A percentile compares a stretch with the other conserved stretches of the same genome.
These are phyloP conservation scores for Drosophila auraria DNA, from an alignment of 1,140 invertebrate species.

Conservation along the genomic window DNA sequence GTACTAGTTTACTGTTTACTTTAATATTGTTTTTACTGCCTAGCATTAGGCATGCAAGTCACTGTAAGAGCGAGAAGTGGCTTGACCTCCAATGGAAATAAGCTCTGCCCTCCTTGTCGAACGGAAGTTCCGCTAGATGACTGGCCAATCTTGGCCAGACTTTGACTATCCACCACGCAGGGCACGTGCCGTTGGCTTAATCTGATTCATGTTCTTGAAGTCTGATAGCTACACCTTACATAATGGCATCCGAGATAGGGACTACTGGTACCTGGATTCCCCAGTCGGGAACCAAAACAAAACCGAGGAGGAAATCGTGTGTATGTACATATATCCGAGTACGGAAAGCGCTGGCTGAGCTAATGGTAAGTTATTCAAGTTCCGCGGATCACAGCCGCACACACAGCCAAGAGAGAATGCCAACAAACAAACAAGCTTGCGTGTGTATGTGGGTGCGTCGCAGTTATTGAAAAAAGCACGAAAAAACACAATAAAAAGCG, in stretches of 20 bases:
- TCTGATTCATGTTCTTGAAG: slow-evolving; percentile 20
- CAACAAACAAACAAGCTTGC: slow-evolving; percentile 35
- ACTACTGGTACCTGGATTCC: background rate
- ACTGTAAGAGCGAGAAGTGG: background rate
- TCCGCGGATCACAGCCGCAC: slow-evolving; percentile 9
- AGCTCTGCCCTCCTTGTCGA: background rate
- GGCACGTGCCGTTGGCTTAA: slow-evolving; percentile 32
- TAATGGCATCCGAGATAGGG: slow-evolving; percentile 15
- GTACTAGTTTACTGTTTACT: background rate
- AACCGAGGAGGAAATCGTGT: slow-evolving; percentile 3
- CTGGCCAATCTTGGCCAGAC: slow-evolving; percentile 38
- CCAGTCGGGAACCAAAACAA: slow-evolving; percentile 22
- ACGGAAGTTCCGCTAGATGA: slow-evolving; percentile 10
- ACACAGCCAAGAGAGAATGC: slow-evolving; percentile 9
- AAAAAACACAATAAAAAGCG: slow-evolving; percentile 26
- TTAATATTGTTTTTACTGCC: background rate
- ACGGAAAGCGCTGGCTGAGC: background rate
- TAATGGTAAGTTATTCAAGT: slow-evolving; percentile 12
- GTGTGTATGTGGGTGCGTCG: slow-evolving; percentile 41
- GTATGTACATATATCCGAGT: slow-evolving; percentile 2
- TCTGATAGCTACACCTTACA: slow-evolving; percentile 27
- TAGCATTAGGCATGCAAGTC: slow-evolving; percentile 2
- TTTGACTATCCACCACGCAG: background rate
- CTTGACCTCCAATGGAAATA: slow-evolving; percentile 19
- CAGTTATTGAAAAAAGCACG: slow-evolving; percentile 44